Evolutionary conservation across 2,797 vertebrate genomes (phyloP), one percentile per base, ranked within the genome.

Genomic region (Poeciliopsis gracilis): DNA sequence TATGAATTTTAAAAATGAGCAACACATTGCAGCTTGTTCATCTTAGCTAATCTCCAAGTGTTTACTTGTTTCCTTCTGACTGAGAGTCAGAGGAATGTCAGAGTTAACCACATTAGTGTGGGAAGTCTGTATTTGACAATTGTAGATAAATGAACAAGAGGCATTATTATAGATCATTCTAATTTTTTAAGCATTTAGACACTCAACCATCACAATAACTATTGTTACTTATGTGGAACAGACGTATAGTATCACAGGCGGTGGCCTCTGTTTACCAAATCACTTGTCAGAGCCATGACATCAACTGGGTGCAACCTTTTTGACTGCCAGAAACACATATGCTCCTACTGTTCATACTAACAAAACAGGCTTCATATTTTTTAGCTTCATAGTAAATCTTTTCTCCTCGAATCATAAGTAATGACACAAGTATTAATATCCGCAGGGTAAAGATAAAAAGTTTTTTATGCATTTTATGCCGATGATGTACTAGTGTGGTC

Each of bases 221-320:
- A 55, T 84, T 75, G 49, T 85, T 76, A 57, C 67, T 70, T 45
- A 70, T 82, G 82, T 82, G 80, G 59, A 91, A 86, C 86, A 92
- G 80, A 89, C 88, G 83, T 83, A 84, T 80, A 76, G 72, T 82
- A 73, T 84, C 59, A 77, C 72, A 79, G 77, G 78, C 79, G 88
- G 75, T 79, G 75, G 75, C 81, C 67, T 41, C 75, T 38, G 43
- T 75, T 82, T 84, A 85, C 86, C 77, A 89, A 80, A 89, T 84
- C 80, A 85, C 63, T 76, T 61, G 51, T 74, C 69, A 84, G 71
- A 85, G 85, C 81, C 23, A 92, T 94, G 92, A 94, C 92, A 88
- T 93, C 92, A 93, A 53, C 87, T 93, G 92, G 94, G 94, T 88
- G 94, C 88, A 85, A 91, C 94, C 90, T 74, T 61, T 82, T 43